A percentile compares a stretch with the other conserved stretches of the same genome.
These are phyloP conservation scores for Orchesella flavescens DNA, from an alignment of 2,888 invertebrate genomes.

Conservation along the genomic window DNA sequence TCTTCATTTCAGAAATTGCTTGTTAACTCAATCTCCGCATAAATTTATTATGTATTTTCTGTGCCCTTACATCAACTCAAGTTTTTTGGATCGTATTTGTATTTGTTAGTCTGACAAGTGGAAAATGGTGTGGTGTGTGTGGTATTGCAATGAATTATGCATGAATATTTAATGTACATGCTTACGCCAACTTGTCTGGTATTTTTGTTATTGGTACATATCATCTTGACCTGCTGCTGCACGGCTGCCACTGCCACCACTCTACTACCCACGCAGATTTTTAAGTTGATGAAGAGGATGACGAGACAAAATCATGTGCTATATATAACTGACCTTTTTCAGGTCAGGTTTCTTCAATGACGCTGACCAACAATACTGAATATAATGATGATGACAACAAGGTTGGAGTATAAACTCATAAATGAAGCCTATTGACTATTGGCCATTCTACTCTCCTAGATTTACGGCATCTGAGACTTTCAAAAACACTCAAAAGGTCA, in stretches of 20 bases:
- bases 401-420: too few relatives aligned
- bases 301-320: constrained; percentile 31
- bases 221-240: not conserved
- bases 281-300: constrained; percentile 5
- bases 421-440: too few relatives aligned
- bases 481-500: not conserved
- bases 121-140: too few relatives aligned
- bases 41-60: too few relatives aligned
- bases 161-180: constrained; percentile 1
- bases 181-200: constrained; percentile 10
- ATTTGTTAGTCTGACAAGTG: too few relatives aligned
- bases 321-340: constrained; percentile 53
- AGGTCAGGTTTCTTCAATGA: not conserved
- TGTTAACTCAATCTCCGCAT: too few relatives aligned
- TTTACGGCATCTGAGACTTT: too few relatives aligned
- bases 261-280: constrained; percentile 33
- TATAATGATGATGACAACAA: not conserved
- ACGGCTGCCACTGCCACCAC: not conserved
- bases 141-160: not conserved
- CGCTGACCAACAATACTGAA: not conserved
- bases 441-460: too few relatives aligned
- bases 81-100: too few relatives aligned
- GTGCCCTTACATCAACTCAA: too few relatives aligned
- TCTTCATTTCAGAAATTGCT: too few relatives aligned
- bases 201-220: not conserved